Evolutionary conservation across 2,113 vertebrate species (phyloP), one percentile per base, ranked within the genome.

Genomic region (Acrocephalus arundinaceus): DNA sequence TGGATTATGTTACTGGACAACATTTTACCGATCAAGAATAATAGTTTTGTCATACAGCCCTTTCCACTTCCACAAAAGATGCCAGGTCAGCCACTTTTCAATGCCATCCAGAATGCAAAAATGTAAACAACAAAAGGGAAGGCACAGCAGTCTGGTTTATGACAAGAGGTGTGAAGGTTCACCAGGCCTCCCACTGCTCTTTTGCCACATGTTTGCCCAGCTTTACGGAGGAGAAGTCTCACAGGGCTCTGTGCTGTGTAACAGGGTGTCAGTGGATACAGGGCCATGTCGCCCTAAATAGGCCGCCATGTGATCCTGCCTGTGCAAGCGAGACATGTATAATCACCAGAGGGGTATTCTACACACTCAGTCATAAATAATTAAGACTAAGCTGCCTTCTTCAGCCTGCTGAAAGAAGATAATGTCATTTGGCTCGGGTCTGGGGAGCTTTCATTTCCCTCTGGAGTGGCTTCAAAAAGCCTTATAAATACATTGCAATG

Each of bases 341-440:
- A 74, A 81, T 85, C 84, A 85, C 83, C 65, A 59, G 52, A 87
- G 82, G 59, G 46, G 24, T 75, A 84, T 93, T 94, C 90, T 49
- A 67, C 77, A 67, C 46, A n/a, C 79, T 81, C 71, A 59, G 75
- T 84, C 93, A 74, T 94, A 78, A 97, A 95, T 95, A 97, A 96
- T 95, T 88, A 94, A 94, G 88, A 71, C 62, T 87, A 93, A 93
- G 75, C 78, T 95, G 84, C 86, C 58, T 84, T 39, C 75, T 76
- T 86, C 89, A 78, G 68, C 83, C 76, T 30, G 3, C 87, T 14
- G 28, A 75, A 88, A 86, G 77, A 72, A 95, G 61, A 82, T 66
- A 87, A 93, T 78, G 55, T 92, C 27, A 30, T 94, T 88, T 97
- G 85, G 86, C 84, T 92, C 46, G 31, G 85, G 54, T 54, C 54